Evolutionary conservation across 1,140 invertebrate genomes (phyloP).

Genomic region (Eumaeus atala): DNA sequence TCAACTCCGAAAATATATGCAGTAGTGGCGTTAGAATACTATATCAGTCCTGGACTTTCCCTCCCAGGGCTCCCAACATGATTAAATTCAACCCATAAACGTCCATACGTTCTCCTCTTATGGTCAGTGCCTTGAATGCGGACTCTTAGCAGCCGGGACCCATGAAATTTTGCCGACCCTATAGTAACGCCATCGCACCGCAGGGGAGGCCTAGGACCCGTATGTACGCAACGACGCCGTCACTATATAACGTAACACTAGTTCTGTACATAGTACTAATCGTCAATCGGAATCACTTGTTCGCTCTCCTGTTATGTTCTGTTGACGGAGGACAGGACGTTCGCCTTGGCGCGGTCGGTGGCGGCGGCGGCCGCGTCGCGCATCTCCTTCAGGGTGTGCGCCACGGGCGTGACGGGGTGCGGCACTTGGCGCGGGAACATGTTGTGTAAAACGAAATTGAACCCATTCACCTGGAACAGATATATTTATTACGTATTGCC

Average conservation of each 20-base stretch:
- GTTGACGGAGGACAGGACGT: constrained; percentile 64
- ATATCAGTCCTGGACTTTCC: too few relatives aligned
- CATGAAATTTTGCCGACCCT: too few relatives aligned
- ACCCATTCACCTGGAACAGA: constrained; percentile 78
- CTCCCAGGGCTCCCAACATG: too few relatives aligned
- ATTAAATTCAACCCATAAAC: too few relatives aligned
- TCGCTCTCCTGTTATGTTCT: constrained; percentile 44
- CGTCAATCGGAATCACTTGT: background rate
- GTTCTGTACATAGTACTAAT: constrained; percentile 2
- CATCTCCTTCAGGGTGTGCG: constrained; percentile 77
- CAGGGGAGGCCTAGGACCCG: too few relatives aligned
- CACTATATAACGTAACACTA: constrained; percentile 2
- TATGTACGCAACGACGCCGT: background rate
- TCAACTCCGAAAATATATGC: too few relatives aligned
- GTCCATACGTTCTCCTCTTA: too few relatives aligned
- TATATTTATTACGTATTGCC: too few relatives aligned
- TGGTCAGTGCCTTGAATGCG: too few relatives aligned
- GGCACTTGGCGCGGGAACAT: constrained; percentile 77
- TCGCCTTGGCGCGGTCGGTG: constrained; percentile 83
- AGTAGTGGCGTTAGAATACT: too few relatives aligned
- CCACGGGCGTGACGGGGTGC: constrained; percentile 57
- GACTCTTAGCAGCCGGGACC: too few relatives aligned
- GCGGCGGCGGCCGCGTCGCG: constrained; percentile 85
- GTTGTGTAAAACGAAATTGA: constrained; percentile 84
- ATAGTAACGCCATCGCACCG: too few relatives aligned